phyloP scores from a whole-genome alignment of 2,888 invertebrate species.

The Julus scandinavius region DNA sequence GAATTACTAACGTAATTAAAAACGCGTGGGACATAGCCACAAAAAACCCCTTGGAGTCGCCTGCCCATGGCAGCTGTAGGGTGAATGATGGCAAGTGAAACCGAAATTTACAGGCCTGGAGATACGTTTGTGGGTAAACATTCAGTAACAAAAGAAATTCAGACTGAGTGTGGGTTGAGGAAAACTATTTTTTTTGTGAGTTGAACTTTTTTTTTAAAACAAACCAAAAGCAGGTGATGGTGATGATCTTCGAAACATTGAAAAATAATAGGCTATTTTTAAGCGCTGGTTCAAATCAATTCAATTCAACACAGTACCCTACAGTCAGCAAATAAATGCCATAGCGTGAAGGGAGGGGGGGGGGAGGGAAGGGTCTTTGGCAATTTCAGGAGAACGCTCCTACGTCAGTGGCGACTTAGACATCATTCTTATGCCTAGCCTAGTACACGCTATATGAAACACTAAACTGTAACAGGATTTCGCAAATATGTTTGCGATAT shows the following conservation, averaged over 20 bases:
- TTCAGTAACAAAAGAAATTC: neutral
- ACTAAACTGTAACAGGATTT: neutral
- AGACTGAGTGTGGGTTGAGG: neutral
- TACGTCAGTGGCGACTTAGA: no score
- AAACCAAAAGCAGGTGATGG: neutral
- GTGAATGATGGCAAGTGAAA: neutral
- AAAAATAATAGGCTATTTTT: neutral
- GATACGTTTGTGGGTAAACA: slow-evolving; percentile 10
- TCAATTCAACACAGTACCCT: neutral
- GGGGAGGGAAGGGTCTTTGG: no score
- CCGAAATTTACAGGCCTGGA: neutral
- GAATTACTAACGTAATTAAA: neutral
- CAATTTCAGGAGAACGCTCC: no score
- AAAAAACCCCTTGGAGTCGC: neutral
- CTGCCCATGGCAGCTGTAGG: neutral
- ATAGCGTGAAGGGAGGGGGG: no score
- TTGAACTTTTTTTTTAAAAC: neutral
- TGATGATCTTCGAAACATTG: neutral
- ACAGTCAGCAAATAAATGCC: neutral
- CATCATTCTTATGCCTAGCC: neutral
- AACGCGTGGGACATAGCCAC: neutral
- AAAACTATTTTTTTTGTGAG: neutral
- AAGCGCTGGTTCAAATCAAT: no score
- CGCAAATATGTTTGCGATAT: neutral
- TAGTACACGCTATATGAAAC: neutral